Percentiles rank a stretch among this genome's conserved stretches.
Conservation (phyloP, 2,113 vertebrate genomes). For the Gadus macrocephalus region DNA sequence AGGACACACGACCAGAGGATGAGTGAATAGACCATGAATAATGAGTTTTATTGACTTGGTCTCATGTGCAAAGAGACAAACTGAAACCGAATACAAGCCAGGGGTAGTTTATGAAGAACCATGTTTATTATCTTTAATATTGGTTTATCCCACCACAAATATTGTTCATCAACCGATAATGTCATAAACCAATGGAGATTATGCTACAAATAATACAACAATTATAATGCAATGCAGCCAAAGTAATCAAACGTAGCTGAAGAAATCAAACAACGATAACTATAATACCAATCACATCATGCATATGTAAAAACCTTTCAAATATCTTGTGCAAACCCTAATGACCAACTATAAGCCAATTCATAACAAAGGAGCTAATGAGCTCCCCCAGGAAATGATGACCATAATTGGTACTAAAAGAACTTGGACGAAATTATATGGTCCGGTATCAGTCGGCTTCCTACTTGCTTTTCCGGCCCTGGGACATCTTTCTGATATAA, state of each 20-base stretch:
- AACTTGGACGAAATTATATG: not conserved
- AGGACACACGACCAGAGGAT: constrained; percentile 43
- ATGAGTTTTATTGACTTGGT: constrained; percentile 64
- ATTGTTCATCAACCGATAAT: not conserved
- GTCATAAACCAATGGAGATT: not conserved
- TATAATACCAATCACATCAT: not conserved
- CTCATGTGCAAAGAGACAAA: constrained; percentile 49
- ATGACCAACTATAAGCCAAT: constrained; percentile 14
- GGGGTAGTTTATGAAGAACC: constrained; percentile 31
- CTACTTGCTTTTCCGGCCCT: constrained; percentile 12
- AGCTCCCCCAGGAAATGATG: constrained; percentile 14
- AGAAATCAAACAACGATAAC: not conserved
- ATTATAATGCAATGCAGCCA: not conserved
- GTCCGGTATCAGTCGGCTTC: constrained; percentile 15
- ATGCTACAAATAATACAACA: not conserved
- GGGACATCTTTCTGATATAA: constrained; percentile 23
- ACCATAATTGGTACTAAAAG: constrained; percentile 18
- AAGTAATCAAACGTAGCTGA: not conserved
- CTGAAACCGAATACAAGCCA: constrained; percentile 41
- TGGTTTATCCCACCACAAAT: constrained; percentile 10
- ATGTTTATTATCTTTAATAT: constrained; percentile 52
- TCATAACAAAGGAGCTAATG: constrained; percentile 15
- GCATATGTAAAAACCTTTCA: not conserved
- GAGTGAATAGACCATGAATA: constrained; percentile 53
- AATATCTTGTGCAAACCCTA: not conserved